Evolutionary conservation across 1,140 invertebrate genomes (phyloP).

Genomic region (Megalonaias nervosa): DNA sequence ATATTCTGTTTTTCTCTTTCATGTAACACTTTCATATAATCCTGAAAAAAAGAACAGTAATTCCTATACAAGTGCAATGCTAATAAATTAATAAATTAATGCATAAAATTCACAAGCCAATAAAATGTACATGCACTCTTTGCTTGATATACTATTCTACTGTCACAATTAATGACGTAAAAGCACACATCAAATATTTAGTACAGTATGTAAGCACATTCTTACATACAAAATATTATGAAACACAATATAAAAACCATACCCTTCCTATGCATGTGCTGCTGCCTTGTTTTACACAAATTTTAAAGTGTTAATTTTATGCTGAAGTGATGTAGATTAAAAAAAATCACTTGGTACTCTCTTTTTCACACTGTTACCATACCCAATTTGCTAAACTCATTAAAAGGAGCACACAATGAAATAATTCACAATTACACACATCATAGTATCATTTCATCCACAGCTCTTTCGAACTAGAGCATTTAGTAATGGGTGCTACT

Average conservation of each 20-base stretch:
- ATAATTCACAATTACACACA: too few species aligned
- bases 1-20: slow-evolving; percentile 84
- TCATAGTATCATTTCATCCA: too few species aligned
- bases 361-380: too few species aligned
- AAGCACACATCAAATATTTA: not conserved
- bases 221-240: not conserved
- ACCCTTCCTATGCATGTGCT: too few species aligned
- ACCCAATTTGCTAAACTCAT: too few species aligned
- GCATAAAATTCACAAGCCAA: not conserved
- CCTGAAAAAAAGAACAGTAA: slow-evolving; percentile 68
- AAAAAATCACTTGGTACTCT: too few species aligned
- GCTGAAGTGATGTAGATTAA: too few species aligned
- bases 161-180: not conserved
- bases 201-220: not conserved
- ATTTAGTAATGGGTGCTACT: too few species aligned
- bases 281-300: too few species aligned
- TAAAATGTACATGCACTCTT: not conserved
- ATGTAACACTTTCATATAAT: slow-evolving; percentile 87
- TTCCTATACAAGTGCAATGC: not conserved
- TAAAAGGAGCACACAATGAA: too few species aligned
- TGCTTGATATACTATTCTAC: not conserved
- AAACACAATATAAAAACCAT: not conserved
- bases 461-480: too few species aligned
- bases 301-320: too few species aligned
- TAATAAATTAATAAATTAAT: not conserved